These are phyloP conservation scores for Zonitis immaculata DNA, from an alignment of 2,888 invertebrate species.

Conservation along the genomic window DNA sequence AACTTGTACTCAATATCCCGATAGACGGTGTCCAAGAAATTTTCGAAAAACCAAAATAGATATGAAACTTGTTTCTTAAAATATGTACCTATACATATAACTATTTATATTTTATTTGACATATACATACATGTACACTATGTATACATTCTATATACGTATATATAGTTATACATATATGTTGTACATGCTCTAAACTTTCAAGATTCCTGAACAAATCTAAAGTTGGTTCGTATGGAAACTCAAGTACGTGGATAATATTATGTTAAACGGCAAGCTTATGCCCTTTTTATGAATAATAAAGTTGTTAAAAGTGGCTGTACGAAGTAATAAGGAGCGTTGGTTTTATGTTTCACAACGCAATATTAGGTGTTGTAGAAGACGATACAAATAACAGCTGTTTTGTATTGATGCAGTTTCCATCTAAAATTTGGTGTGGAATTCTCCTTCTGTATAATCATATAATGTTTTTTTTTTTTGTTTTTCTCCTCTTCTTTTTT, in stretches of 20 bases:
- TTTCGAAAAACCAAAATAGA: not conserved
- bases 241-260: constrained; percentile 7
- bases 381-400: constrained; percentile 34
- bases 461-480: constrained; percentile 8
- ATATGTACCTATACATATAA: not conserved
- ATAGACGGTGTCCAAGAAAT: not conserved
- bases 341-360: constrained; percentile 33
- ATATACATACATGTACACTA: too few species aligned
- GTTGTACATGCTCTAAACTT: not conserved
- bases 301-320: constrained; percentile 33
- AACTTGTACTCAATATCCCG: not conserved
- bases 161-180: too few species aligned
- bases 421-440: constrained; percentile 30
- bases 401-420: constrained; percentile 32
- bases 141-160: too few species aligned
- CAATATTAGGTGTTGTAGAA: constrained; percentile 35
- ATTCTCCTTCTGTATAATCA: not conserved
- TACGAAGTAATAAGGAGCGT: constrained; percentile 28
- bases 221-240: not conserved
- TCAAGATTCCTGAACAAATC: not conserved
- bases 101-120: not conserved
- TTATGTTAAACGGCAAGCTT: constrained; percentile 13
- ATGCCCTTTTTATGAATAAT: constrained; percentile 32
- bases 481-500: too few species aligned
- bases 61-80: not conserved